Percentiles rank a stretch among this genome's conserved stretches.
Conservation (phyloP, 2,113 vertebrate genomes). For the pig (Sus scrofa) region T2T-Sscrofa CM000819.6:9592001-9592500, state of each 20-base stretch:
- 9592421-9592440: background rate
- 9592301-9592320: background rate
- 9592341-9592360: background rate
- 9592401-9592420: background rate
- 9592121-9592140: too few relatives aligned
- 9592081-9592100: too few relatives aligned
- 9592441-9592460: background rate
- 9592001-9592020: too few relatives aligned
- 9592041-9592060: too few relatives aligned
- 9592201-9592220: background rate
- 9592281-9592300: background rate
- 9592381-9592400: background rate
- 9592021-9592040: too few relatives aligned
- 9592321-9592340: background rate
- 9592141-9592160: too few relatives aligned
- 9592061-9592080: too few relatives aligned
- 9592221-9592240: background rate
- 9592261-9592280: constrained; percentile 19
- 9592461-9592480: background rate
- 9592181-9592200: too few relatives aligned
- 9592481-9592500: background rate
- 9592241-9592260: background rate
- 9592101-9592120: too few relatives aligned
- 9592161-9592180: too few relatives aligned
- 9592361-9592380: background rate